Evolutionary conservation across 2,113 vertebrate genomes (phyloP).

Genomic region (Psilopogon haemacephalus): DNA sequence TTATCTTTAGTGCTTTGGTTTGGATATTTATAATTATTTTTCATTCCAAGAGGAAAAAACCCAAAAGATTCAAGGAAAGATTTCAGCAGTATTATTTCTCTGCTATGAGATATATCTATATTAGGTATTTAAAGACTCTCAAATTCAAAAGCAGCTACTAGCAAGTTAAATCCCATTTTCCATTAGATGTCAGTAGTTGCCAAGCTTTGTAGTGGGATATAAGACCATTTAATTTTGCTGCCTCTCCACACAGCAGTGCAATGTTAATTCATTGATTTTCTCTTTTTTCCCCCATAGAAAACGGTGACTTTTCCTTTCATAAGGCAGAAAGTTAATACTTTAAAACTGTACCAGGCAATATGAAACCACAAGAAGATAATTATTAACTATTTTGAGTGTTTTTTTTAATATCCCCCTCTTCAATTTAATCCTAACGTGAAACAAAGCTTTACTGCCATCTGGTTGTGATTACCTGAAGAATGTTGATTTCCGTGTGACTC

Average conservation of each 20-base stretch:
- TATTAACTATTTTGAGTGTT: neutral
- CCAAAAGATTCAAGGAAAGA: neutral
- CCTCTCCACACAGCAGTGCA: neutral
- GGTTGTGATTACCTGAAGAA: neutral
- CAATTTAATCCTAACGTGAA: neutral
- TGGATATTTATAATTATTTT: neutral
- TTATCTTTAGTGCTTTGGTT: neutral
- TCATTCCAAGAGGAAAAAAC: neutral
- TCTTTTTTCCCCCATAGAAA: neutral
- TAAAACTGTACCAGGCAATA: neutral
- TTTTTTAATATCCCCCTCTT: neutral
- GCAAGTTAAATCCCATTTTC: neutral
- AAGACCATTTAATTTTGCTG: neutral
- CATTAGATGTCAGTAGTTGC: neutral
- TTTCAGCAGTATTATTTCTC: neutral
- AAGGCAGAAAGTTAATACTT: neutral
- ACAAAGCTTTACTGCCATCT: neutral
- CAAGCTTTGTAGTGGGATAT: neutral
- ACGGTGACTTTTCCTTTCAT: neutral
- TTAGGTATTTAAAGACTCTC: neutral
- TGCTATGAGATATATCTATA: neutral
- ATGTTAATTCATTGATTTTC: neutral
- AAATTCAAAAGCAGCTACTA: neutral
- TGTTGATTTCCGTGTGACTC: neutral
- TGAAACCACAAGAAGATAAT: neutral